Evolutionary conservation across 2,797 vertebrate genomes (phyloP).

Genomic region (Pseudochirops cupreus): DNA sequence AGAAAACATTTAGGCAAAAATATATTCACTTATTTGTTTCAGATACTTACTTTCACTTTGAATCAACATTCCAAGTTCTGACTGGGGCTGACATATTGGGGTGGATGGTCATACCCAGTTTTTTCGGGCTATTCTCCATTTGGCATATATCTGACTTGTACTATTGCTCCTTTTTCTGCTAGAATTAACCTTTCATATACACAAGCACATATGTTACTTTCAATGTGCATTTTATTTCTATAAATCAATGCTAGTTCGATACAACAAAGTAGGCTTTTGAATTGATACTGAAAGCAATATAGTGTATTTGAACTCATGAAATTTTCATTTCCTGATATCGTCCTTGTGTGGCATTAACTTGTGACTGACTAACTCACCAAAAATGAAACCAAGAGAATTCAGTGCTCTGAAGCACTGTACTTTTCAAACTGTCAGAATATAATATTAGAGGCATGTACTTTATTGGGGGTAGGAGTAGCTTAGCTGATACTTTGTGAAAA

Average conservation of each 20-base stretch:
- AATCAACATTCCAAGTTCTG: slow-evolving; percentile 59
- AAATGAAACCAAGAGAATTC: not conserved
- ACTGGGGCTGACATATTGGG: slow-evolving; percentile 65
- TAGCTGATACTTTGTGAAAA: not conserved
- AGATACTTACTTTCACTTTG: slow-evolving; percentile 71
- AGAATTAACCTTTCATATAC: slow-evolving; percentile 29
- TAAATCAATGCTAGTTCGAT: slow-evolving; percentile 63
- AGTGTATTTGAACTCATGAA: not conserved
- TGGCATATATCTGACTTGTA: slow-evolving; percentile 19
- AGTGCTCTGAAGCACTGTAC: not conserved
- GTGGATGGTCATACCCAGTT: not conserved
- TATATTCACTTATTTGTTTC: slow-evolving; percentile 69
- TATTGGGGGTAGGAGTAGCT: not conserved
- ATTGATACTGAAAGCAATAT: not conserved
- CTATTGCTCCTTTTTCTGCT: not conserved
- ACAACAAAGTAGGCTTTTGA: slow-evolving; percentile 50
- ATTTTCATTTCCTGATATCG: not conserved
- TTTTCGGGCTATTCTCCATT: slow-evolving; percentile 18
- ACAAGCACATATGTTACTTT: slow-evolving; percentile 13
- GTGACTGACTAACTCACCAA: slow-evolving; percentile 15
- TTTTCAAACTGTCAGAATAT: not conserved
- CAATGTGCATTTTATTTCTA: not conserved
- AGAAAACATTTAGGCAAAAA: slow-evolving; percentile 79
- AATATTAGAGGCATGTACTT: slow-evolving; percentile 27
- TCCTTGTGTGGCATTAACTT: slow-evolving; percentile 12